Evolutionary conservation across 2,888 invertebrate genomes (phyloP).

Genomic region (Apamea sordens): DNA sequence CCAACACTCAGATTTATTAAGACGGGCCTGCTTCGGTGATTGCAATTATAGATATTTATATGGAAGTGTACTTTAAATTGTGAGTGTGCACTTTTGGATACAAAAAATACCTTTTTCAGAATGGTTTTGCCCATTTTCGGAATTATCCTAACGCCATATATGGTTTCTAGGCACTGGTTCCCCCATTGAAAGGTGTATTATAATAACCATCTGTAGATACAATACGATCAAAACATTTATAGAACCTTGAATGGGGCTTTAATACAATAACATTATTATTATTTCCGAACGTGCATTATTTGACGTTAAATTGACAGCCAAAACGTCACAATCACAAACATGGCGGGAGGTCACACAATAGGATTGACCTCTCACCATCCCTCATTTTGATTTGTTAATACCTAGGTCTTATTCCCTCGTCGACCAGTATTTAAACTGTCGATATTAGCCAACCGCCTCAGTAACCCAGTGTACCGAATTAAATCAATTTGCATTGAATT

Average conservation of each 20-base stretch:
- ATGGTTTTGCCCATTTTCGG: not conserved
- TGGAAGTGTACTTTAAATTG: conserved; percentile 23
- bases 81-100: not conserved
- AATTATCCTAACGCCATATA: too few relatives aligned
- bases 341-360: not conserved
- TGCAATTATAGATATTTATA: conserved; percentile 61
- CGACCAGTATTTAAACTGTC: conserved; percentile 8
- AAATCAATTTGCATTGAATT: conserved; percentile 65
- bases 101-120: not conserved
- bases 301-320: conserved; percentile 3
- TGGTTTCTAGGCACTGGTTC: not conserved
- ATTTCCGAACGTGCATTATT: conserved; percentile 20
- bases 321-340: conserved; percentile 17
- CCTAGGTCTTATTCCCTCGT: not conserved
- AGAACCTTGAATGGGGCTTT: conserved; percentile 10
- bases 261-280: conserved; percentile 25
- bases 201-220: conserved; percentile 4
- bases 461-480: conserved; percentile 62
- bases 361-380: not conserved
- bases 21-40: conserved; percentile 44
- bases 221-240: conserved; percentile 27
- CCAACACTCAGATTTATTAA: conserved; percentile 63
- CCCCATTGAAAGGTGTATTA: not conserved
- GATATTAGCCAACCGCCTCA: conserved; percentile 44
- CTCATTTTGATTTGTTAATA: not conserved